Evolutionary conservation across 1,140 invertebrate genomes (phyloP).

Genomic region (Lepeophtheirus salmonis): DNA sequence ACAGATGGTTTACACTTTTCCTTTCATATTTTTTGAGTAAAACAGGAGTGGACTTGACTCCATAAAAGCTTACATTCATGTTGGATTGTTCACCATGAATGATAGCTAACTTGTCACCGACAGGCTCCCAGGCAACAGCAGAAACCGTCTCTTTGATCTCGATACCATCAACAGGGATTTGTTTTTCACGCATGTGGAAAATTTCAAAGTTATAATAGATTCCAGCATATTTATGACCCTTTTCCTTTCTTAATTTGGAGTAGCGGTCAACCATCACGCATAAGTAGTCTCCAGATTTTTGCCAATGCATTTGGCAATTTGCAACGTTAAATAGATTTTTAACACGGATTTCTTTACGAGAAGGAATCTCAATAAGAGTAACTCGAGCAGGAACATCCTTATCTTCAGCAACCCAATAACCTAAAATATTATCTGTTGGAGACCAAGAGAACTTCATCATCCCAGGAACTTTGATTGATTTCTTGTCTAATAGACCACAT

Average conservation of each 20-base stretch:
- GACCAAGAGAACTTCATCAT: constrained; percentile 94
- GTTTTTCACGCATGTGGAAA: constrained; percentile 92
- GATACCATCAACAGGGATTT: constrained; percentile 91
- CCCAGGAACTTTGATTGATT: constrained; percentile 75
- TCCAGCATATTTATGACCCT: constrained; percentile 68
- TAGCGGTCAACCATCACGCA: constrained; percentile 97
- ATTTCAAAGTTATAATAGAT: constrained; percentile 99
- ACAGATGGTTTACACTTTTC: constrained; percentile 75
- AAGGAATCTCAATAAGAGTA: constrained; percentile 61
- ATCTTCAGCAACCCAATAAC: constrained; percentile 16
- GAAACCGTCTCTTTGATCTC: constrained; percentile 71
- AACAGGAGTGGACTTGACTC: constrained; percentile 39
- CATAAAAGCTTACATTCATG: constrained; percentile 80
- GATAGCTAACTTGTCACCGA: constrained; percentile 84
- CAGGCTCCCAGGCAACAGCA: constrained; percentile 95
- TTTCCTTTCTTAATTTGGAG: constrained; percentile 73
- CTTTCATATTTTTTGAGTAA: constrained; percentile 60
- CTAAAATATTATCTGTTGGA: constrained; percentile 83
- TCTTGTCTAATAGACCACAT: constrained; percentile 78
- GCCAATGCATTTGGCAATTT: constrained; percentile 97
- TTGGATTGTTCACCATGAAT: constrained; percentile 80
- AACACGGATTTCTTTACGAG: constrained; percentile 69
- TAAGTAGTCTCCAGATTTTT: constrained; percentile 89
- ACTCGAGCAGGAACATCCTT: constrained; percentile 49
- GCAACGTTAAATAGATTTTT: constrained; percentile 96